phyloP scores from a whole-genome alignment of 2,888 invertebrate species.

The Acanthoscelides obtectus region DNA sequence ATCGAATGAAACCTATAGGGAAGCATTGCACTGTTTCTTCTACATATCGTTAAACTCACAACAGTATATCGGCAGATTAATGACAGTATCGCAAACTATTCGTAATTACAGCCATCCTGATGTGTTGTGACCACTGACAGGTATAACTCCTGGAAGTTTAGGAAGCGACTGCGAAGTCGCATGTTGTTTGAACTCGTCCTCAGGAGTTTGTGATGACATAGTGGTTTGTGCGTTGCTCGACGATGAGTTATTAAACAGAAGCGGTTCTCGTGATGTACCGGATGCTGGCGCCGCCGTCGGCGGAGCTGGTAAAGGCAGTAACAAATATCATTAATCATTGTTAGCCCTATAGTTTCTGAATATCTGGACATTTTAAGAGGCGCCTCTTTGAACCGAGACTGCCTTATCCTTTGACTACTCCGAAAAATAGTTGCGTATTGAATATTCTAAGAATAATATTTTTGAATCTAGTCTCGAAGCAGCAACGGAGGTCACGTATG shows the following conservation, averaged over 20 bases:
- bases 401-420: too few relatives aligned
- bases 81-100: too few relatives aligned
- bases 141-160: conserved; percentile 68
- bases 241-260: conserved; percentile 51
- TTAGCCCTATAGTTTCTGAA: too few relatives aligned
- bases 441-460: too few relatives aligned
- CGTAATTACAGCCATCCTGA: conserved; percentile 58
- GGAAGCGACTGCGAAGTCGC: conserved; percentile 49
- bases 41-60: too few relatives aligned
- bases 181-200: conserved; percentile 46
- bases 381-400: too few relatives aligned
- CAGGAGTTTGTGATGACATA: conserved; percentile 45
- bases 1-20: background rate
- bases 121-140: conserved; percentile 68
- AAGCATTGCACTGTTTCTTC: background rate
- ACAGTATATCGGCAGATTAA: too few relatives aligned
- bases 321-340: too few relatives aligned
- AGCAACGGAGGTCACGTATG: too few relatives aligned
- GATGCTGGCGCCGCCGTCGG: conserved; percentile 14
- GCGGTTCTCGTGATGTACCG: conserved; percentile 53
- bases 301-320: conserved; percentile 15
- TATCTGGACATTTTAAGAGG: too few relatives aligned
- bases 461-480: too few relatives aligned
- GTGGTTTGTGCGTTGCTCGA: conserved; percentile 46
- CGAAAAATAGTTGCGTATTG: too few relatives aligned